Evolutionary conservation across 2,888 invertebrate species (phyloP).

Genomic region (Bombylius discolor): DNA sequence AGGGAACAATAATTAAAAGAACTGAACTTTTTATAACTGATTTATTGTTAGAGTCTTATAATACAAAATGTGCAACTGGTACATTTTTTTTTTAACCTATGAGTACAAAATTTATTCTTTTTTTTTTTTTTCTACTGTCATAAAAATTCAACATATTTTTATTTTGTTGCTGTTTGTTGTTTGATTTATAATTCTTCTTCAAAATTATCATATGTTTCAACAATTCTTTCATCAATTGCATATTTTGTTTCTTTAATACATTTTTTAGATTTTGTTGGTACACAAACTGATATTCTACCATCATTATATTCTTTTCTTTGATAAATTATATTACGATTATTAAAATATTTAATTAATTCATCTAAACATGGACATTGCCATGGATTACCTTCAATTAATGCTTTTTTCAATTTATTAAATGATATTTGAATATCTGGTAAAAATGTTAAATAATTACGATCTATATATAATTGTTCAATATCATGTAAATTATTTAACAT

Average conservation of each 20-base stretch:
- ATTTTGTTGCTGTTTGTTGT: too few relatives aligned
- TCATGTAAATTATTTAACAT: slow-evolving; percentile 1
- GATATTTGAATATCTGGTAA: slow-evolving; percentile 22
- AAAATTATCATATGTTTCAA: slow-evolving; percentile 10
- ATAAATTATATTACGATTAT: slow-evolving; percentile 18
- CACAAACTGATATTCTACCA: slow-evolving; percentile 27
- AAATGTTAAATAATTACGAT: slow-evolving; percentile 29
- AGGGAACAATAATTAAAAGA: too few relatives aligned
- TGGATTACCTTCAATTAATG: slow-evolving; percentile 30
- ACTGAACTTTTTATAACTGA: too few relatives aligned
- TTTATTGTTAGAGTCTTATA: too few relatives aligned
- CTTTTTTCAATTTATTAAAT: slow-evolving; percentile 20
- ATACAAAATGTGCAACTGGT: too few relatives aligned
- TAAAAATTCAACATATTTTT: too few relatives aligned
- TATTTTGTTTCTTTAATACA: slow-evolving; percentile 24
- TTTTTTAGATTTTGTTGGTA: slow-evolving; percentile 8
- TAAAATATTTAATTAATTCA: slow-evolving; percentile 22
- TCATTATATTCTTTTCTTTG: slow-evolving; percentile 21
- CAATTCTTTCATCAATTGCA: slow-evolving; percentile 19
- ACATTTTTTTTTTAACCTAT: too few relatives aligned
- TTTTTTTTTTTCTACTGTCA: too few relatives aligned
- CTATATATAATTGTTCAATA: slow-evolving; percentile 25
- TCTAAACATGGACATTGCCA: slow-evolving; percentile 32
- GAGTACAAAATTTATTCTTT: too few relatives aligned
- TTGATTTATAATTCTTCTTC: too few relatives aligned